Evolutionary conservation across 2,113 vertebrate genomes (phyloP).

Genomic region (Antennarius striatus): DNA sequence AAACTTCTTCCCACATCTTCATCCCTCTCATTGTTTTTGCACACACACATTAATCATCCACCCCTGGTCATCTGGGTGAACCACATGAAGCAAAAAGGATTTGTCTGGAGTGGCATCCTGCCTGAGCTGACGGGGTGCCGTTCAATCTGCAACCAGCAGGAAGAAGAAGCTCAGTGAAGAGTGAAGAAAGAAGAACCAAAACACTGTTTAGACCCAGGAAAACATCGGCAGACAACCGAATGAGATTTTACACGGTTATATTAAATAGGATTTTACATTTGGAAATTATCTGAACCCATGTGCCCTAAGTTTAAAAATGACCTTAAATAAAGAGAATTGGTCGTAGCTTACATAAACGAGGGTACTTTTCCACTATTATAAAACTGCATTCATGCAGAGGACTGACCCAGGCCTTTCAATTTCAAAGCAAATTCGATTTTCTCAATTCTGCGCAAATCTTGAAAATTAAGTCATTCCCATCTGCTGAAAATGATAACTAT

Average conservation of each 20-base stretch:
- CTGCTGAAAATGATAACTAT: too few relatives aligned
- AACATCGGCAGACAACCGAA: not conserved
- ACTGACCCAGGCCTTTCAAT: not conserved
- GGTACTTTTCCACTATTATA: not conserved
- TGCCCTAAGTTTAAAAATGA: too few relatives aligned
- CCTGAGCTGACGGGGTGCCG: slow-evolving; percentile 27
- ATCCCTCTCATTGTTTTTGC: not conserved
- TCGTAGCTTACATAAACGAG: not conserved
- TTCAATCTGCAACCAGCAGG: slow-evolving; percentile 35
- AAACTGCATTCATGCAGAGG: not conserved
- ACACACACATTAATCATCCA: slow-evolving; percentile 2
- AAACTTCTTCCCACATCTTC: not conserved
- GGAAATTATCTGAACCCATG: not conserved
- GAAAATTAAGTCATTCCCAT: too few relatives aligned
- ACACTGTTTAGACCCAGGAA: not conserved
- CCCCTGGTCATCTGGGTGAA: slow-evolving; percentile 21
- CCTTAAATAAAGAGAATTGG: too few relatives aligned
- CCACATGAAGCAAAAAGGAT: slow-evolving; percentile 55
- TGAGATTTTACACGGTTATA: not conserved
- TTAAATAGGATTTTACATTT: not conserved
- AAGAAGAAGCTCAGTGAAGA: slow-evolving; percentile 9
- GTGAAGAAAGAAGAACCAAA: not conserved
- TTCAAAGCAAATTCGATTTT: too few relatives aligned
- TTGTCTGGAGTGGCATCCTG: slow-evolving; percentile 50
- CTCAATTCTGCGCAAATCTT: too few relatives aligned